Conservation (phyloP, 2,113 vertebrate genomes). For the Pedionomus torquatus region DNA sequence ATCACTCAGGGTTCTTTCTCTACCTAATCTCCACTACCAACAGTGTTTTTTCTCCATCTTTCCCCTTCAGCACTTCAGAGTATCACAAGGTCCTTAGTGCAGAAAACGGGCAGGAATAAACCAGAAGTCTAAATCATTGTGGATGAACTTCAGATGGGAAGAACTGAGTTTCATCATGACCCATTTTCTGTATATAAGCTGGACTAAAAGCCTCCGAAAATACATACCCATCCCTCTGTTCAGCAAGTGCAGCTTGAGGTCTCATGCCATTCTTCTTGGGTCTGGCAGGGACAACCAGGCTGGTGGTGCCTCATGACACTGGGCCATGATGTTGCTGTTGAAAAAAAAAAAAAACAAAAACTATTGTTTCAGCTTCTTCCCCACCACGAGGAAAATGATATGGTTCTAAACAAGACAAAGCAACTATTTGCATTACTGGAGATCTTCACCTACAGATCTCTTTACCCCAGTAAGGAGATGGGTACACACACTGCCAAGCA, state of each 20-base stretch:
- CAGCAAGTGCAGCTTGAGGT: background rate
- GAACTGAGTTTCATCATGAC: background rate
- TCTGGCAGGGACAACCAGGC: background rate
- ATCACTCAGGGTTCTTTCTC: background rate
- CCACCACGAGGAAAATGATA: background rate
- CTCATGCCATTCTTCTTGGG: background rate
- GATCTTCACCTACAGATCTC: background rate
- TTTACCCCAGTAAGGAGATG: background rate
- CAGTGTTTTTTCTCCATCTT: background rate
- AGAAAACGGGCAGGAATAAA: background rate
- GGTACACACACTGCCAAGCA: rapidly evolving
- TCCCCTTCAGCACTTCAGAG: background rate
- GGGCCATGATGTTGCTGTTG: background rate
- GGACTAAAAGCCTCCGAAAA: background rate
- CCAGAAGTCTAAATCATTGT: background rate
- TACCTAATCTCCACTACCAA: background rate
- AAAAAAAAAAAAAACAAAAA: background rate
- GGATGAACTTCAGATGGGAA: background rate
- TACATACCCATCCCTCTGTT: background rate
- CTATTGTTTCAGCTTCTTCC: background rate
- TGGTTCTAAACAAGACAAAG: background rate
- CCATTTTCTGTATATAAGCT: background rate
- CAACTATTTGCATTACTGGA: background rate
- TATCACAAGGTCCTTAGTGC: background rate
- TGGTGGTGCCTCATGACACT: rapidly evolving